Conservation (phyloP, 2,888 invertebrate species). For the Pelosia muscerda region DNA sequence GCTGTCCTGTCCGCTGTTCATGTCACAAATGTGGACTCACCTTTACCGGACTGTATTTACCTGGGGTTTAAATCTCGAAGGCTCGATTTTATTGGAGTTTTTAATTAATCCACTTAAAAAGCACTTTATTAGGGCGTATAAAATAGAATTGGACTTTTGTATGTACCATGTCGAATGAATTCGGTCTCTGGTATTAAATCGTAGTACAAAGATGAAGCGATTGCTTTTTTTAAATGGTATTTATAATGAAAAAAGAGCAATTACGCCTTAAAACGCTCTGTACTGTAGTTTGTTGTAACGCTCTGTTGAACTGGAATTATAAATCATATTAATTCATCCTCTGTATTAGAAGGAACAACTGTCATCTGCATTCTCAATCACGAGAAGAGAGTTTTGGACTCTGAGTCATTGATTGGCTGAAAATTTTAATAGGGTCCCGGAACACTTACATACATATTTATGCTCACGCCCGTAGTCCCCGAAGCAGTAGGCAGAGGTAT, state of each 20-base stretch:
- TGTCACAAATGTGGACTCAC: too few species aligned
- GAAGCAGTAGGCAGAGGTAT: too few species aligned
- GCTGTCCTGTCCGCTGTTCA: too few species aligned
- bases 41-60: slow-evolving; percentile 16
- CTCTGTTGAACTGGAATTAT: too few species aligned
- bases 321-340: not conserved
- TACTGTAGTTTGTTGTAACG: too few species aligned
- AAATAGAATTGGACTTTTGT: slow-evolving; percentile 36
- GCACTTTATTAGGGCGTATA: slow-evolving; percentile 39
- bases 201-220: not conserved
- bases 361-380: not conserved
- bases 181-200: slow-evolving; percentile 3
- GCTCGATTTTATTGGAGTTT: slow-evolving; percentile 49
- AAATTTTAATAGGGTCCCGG: too few species aligned
- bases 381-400: not conserved
- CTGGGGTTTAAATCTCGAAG: slow-evolving; percentile 34
- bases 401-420: not conserved
- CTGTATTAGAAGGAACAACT: not conserved
- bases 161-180: slow-evolving; percentile 21
- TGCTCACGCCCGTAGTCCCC: too few species aligned
- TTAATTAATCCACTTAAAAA: slow-evolving; percentile 54
- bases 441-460: too few species aligned
- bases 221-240: slow-evolving; percentile 1
- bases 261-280: not conserved
- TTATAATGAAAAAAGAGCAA: not conserved